A percentile compares a stretch with the other conserved stretches of the same genome.
Conservation (phyloP, 2,797 vertebrate species). For the Diceros bicornis region DNA sequence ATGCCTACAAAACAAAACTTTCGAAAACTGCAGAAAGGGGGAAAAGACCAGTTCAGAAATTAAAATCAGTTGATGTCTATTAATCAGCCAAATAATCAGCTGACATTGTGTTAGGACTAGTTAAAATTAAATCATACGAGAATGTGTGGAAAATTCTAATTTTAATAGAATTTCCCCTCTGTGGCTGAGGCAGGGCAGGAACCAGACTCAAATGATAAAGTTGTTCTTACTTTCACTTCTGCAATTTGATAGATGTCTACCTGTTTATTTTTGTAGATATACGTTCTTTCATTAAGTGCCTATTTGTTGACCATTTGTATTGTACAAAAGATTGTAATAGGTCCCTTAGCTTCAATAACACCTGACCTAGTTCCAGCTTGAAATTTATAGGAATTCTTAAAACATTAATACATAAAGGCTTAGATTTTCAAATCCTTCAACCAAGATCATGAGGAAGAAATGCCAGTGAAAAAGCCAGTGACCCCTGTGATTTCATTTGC, state of each 20-base stretch:
- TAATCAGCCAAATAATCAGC: not conserved
- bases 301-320: not conserved
- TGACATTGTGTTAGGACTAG: not conserved
- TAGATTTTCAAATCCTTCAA: conserved; percentile 51
- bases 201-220: not conserved
- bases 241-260: not conserved
- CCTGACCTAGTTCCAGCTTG: not conserved
- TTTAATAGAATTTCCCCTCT: not conserved
- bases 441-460: not conserved
- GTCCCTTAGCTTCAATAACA: conserved; percentile 9
- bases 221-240: not conserved
- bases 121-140: conserved; percentile 46
- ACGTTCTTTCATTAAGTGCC: not conserved
- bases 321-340: not conserved
- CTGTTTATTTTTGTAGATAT: not conserved
- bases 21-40: not conserved
- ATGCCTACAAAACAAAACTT: not conserved
- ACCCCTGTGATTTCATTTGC: not conserved
- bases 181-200: not conserved
- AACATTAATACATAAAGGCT: conserved; percentile 19
- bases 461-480: not conserved
- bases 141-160: conserved; percentile 25
- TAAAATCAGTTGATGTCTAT: not conserved
- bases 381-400: conserved; percentile 58
- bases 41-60: not conserved